These are phyloP conservation scores for Gobio gobio DNA, from an alignment of 2,113 vertebrate genomes.

Conservation along the genomic window DNA sequence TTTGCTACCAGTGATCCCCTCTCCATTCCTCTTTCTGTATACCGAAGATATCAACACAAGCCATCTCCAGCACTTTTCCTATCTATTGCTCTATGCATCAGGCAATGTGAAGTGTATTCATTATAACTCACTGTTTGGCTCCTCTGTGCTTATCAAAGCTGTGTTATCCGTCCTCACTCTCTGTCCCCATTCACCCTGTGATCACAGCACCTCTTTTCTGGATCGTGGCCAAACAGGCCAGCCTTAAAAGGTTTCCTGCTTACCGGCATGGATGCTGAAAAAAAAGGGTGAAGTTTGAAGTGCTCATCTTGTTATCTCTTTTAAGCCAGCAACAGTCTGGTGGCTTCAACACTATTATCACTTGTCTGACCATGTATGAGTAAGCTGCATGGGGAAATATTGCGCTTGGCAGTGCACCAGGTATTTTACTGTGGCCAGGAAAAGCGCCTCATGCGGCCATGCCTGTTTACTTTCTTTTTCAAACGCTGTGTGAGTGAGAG, in stretches of 20 bases:
- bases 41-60: not conserved
- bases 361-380: conserved; percentile 36
- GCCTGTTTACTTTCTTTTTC: conserved; percentile 39
- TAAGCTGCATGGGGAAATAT: conserved; percentile 49
- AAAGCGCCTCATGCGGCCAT: conserved; percentile 43
- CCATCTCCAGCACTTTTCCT: not conserved
- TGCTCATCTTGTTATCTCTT: conserved; percentile 52
- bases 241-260: conserved; percentile 13
- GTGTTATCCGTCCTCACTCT: conserved; percentile 23
- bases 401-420: conserved; percentile 56
- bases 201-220: conserved; percentile 45
- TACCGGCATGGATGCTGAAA: not conserved
- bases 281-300: conserved; percentile 8
- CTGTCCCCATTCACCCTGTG: not conserved
- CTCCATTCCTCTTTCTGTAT: not conserved
- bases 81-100: conserved; percentile 9
- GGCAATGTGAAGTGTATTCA: not conserved
- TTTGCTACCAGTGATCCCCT: not conserved
- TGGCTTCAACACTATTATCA: conserved; percentile 48
- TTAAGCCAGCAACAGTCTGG: conserved; percentile 48
- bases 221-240: not conserved
- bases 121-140: conserved; percentile 11
- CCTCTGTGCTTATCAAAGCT: not conserved
- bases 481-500: conserved; percentile 7
- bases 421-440: conserved; percentile 37